Percentiles rank a stretch among this genome's conserved stretches.
Evolutionary conservation across 1,140 invertebrate species (phyloP).

Genomic region (Drosophila jambulina): DNA sequence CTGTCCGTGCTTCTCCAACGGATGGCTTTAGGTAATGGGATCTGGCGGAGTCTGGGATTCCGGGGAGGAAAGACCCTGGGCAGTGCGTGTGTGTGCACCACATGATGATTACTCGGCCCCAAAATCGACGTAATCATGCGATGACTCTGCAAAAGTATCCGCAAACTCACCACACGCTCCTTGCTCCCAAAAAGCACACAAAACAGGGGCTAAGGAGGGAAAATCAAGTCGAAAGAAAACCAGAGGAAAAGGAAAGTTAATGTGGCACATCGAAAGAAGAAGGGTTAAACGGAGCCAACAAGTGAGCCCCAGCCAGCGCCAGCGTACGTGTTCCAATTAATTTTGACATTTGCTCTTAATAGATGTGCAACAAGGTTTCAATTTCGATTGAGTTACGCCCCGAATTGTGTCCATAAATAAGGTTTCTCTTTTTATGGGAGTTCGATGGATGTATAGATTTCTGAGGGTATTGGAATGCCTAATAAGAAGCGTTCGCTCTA

Average conservation of each 20-base stretch:
- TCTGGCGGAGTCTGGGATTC: slow-evolving; percentile 8
- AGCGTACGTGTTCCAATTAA: slow-evolving; percentile 74
- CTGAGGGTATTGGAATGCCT: background rate
- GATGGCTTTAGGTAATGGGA: slow-evolving; percentile 58
- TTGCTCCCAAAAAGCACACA: background rate
- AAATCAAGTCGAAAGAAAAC: slow-evolving; percentile 18
- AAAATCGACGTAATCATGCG: slow-evolving; percentile 76
- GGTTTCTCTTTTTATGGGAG: background rate
- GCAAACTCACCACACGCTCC: slow-evolving; percentile 33
- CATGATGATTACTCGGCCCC: slow-evolving; percentile 71
- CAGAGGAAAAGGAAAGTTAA: slow-evolving; percentile 69
- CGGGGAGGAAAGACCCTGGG: slow-evolving; percentile 1
- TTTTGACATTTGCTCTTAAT: slow-evolving; percentile 73
- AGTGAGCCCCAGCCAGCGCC: slow-evolving; percentile 21
- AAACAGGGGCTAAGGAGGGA: background rate
- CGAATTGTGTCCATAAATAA: slow-evolving; percentile 35
- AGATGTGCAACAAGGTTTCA: slow-evolving; percentile 65
- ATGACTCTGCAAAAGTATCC: slow-evolving; percentile 68
- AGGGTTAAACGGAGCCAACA: slow-evolving; percentile 58
- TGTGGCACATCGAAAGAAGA: slow-evolving; percentile 62
- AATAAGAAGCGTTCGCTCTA: background rate
- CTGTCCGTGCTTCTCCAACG: slow-evolving; percentile 7
- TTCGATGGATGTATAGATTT: background rate
- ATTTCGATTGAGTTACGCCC: slow-evolving; percentile 47
- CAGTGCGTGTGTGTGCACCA: slow-evolving; percentile 47